Evolutionary conservation across 2,113 vertebrate genomes (phyloP).

Genomic region (Gnathonemus longibarbis): DNA sequence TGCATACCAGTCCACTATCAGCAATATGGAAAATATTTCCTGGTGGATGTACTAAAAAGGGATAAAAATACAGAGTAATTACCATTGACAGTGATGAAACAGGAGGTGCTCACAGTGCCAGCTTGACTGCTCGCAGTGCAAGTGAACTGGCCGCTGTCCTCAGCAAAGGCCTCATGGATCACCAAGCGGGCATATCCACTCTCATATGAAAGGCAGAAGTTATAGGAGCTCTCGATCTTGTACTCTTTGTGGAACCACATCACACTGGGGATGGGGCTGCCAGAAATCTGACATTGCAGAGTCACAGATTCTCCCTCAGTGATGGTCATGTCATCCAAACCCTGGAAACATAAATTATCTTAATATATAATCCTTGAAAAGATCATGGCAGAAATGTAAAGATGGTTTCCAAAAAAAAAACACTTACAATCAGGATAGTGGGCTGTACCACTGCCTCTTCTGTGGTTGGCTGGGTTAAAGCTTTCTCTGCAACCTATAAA

Average conservation of each 20-base stretch:
- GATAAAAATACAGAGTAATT: background rate
- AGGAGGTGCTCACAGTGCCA: slow-evolving; percentile 86
- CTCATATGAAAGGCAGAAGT: slow-evolving; percentile 86
- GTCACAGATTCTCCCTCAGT: slow-evolving; percentile 80
- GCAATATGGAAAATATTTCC: background rate
- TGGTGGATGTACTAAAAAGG: background rate
- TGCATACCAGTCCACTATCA: background rate
- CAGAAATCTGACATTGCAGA: slow-evolving; percentile 83
- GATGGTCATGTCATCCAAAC: slow-evolving; percentile 74
- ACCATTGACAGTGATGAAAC: slow-evolving; percentile 84
- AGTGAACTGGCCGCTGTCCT: slow-evolving; percentile 93
- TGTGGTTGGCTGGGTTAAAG: slow-evolving; percentile 36
- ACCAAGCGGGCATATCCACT: slow-evolving; percentile 66
- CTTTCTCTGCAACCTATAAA: slow-evolving; percentile 48
- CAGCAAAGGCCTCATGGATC: slow-evolving; percentile 92
- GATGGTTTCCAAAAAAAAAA: background rate
- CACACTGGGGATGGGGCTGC: slow-evolving; percentile 75
- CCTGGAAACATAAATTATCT: slow-evolving; percentile 45
- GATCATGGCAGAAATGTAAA: background rate
- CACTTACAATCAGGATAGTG: slow-evolving; percentile 56
- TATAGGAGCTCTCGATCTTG: slow-evolving; percentile 88
- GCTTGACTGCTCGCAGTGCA: slow-evolving; percentile 88
- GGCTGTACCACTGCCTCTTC: slow-evolving; percentile 46
- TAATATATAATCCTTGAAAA: background rate
- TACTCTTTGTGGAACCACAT: slow-evolving; percentile 95